These are phyloP conservation scores for Cisticola juncidis DNA, from an alignment of 2,113 vertebrate genomes.

Conservation along the genomic window DNA sequence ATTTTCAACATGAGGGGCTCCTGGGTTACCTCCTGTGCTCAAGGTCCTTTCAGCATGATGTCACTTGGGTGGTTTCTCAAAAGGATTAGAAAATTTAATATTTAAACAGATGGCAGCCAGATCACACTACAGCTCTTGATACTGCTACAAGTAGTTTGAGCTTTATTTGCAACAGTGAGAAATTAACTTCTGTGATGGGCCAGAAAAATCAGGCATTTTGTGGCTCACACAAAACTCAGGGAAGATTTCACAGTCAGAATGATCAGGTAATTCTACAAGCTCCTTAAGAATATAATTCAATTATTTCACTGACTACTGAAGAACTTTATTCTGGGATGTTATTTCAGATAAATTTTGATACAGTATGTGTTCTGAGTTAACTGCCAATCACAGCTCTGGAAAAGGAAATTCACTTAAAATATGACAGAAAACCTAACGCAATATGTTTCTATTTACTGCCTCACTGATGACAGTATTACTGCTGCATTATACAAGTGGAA, in stretches of 20 bases:
- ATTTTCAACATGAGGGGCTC: neutral
- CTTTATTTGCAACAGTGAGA: neutral
- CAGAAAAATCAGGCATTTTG: neutral
- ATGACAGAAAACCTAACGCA: neutral
- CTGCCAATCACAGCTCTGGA: neutral
- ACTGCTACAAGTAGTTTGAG: neutral
- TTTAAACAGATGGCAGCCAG: neutral
- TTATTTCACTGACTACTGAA: neutral
- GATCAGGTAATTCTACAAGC: neutral
- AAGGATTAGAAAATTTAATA: neutral
- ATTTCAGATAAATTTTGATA: neutral
- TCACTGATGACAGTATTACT: neutral
- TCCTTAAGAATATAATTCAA: neutral
- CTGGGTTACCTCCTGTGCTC: neutral
- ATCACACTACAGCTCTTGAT: neutral
- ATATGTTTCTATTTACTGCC: neutral
- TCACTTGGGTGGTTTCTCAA: neutral
- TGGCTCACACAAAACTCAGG: neutral
- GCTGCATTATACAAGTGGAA: neutral
- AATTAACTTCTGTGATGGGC: neutral
- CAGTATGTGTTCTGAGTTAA: neutral
- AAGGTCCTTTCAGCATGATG: neutral
- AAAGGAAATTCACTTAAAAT: neutral
- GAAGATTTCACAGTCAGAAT: neutral
- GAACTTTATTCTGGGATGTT: neutral